These are phyloP conservation scores for Tympanuchus pallidicinctus DNA, from an alignment of 2,113 vertebrate species.

Conservation along the genomic window DNA sequence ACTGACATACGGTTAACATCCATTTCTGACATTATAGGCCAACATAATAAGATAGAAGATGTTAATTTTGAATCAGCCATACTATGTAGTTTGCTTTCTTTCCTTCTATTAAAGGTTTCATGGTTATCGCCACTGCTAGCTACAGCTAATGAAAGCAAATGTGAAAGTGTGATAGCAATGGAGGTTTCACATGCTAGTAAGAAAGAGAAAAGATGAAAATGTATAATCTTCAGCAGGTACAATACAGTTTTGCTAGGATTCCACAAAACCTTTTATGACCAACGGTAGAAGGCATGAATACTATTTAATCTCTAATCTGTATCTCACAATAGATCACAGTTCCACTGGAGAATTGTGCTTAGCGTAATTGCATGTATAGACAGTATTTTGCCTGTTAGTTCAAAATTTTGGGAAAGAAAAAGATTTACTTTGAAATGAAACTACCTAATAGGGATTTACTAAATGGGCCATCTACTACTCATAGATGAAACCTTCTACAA, in stretches of 20 bases:
- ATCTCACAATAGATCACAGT: not conserved
- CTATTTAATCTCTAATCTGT: not conserved
- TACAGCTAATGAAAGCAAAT: not conserved
- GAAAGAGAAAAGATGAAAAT: not conserved
- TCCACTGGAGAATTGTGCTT: not conserved
- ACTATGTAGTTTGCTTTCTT: not conserved
- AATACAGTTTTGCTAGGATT: not conserved
- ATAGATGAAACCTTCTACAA: not conserved
- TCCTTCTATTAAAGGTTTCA: not conserved
- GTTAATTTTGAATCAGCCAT: no score
- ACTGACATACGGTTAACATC: no score
- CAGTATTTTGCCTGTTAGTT: not conserved
- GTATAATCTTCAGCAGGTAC: not conserved
- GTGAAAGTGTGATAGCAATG: not conserved
- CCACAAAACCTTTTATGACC: not conserved
- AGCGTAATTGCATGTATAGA: not conserved
- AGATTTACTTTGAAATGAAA: not conserved
- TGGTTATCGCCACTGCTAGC: not conserved
- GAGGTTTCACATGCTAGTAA: not conserved
- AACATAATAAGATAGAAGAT: no score
- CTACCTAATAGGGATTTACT: not conserved
- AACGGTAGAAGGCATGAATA: not conserved
- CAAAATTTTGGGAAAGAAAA: not conserved
- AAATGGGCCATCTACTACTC: no score
- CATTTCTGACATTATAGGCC: no score